Evolutionary conservation across 2,113 vertebrate species (phyloP), one percentile per base, ranked within the genome.

Genomic region (Theristicus caerulescens): DNA sequence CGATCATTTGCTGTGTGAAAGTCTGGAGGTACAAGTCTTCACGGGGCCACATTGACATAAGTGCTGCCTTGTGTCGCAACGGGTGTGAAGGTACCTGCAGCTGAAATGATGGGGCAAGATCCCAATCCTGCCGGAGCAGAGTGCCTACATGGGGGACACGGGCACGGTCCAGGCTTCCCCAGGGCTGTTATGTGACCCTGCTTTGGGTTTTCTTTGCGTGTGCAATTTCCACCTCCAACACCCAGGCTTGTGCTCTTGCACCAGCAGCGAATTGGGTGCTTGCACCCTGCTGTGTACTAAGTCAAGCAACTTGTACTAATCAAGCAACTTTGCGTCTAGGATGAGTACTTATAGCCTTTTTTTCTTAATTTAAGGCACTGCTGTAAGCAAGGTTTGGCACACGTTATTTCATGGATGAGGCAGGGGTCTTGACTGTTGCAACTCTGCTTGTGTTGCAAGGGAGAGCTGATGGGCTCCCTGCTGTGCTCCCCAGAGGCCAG

Each of bases 211-310:
- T 22, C 69, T 81, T 31, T 38, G 47, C 1, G 1, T 6, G 11
- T 29, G 59, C 32, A 3, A 5, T n/a, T 65, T 36, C 67, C 7
- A 9, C 13, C 32, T 73, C 34, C 5, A 2, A 34, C 17, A 6
- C 10, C 15, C 0, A 6, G 36, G 5, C 34, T 31, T 5, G 59
- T 0, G 0, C 36, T 46, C 14, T 18, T 11, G 3, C 46, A 4
- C 71, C 2, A 1, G 40, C 17, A 3, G 20, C 0, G 5, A 38
- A 17, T 2, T 5, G 4, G 34, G 7, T 2, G 42, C 12, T 73
- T 3, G 51, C 1, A 6, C 27, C 34, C 40, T 4, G 7, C 40
- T 9, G 26, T 3, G 16, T 2, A 1, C 21, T 1, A 11, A n/a
- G 46, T 42, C 34, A 12, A 40, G 16, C 7, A 12, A 17, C 18